phyloP scores from a whole-genome alignment of 2,797 vertebrate genomes.

The Steatocranus sp. region DNA sequence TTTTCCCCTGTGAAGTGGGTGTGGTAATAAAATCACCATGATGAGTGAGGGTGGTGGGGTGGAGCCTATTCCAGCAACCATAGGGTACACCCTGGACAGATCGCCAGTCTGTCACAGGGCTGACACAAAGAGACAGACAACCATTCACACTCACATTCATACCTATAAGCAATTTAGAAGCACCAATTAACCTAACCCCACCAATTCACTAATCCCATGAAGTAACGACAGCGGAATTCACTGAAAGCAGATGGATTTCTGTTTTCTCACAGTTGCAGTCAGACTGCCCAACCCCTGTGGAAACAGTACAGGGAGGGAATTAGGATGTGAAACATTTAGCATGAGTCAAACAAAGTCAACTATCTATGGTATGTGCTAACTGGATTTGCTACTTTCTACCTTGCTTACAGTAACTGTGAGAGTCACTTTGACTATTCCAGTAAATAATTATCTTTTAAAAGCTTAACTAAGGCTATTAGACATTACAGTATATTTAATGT shows the following conservation, averaged over 20 bases:
- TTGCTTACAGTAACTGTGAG: not conserved
- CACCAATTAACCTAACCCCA: not conserved
- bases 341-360: not conserved
- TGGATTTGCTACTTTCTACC: not conserved
- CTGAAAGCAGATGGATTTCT: not conserved
- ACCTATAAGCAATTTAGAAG: not conserved
- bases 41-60: not conserved
- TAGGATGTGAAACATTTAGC: not conserved
- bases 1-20: not conserved
- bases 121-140: not conserved
- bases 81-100: not conserved
- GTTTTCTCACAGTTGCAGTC: not conserved
- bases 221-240: not conserved
- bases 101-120: not conserved
- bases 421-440: not conserved
- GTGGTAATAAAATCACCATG: not conserved
- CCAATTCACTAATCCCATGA: not conserved
- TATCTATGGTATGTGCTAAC: not conserved
- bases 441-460: not conserved
- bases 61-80: not conserved
- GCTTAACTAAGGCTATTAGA: not conserved
- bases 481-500: not conserved
- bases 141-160: not conserved
- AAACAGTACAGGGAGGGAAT: not conserved
- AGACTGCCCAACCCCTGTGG: not conserved